Percentiles rank a stretch among this genome's conserved stretches.
Evolutionary conservation across 2,113 vertebrate species (phyloP).

Genomic region (Cryptomyrus ogoouensis): DNA sequence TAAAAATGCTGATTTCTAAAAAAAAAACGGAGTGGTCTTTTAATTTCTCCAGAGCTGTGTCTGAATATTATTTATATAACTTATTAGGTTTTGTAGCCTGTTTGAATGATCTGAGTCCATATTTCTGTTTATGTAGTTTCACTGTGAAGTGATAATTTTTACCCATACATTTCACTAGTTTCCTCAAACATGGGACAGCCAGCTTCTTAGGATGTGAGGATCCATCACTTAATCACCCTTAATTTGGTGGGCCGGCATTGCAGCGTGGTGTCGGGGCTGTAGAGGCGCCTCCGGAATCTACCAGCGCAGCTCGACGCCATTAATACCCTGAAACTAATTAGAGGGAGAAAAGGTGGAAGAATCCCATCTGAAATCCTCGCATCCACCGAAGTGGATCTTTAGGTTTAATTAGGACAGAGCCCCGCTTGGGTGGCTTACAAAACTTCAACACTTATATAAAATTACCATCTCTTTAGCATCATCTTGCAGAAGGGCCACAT

Average conservation of each 20-base stretch:
- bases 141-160: neutral
- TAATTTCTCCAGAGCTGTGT: neutral
- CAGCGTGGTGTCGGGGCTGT: neutral
- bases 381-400: neutral
- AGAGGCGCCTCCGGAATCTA: conserved; percentile 17
- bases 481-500: neutral
- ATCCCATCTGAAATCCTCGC: conserved; percentile 15
- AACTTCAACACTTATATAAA: conserved; percentile 8
- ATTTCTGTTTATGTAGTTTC: neutral
- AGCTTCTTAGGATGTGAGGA: neutral
- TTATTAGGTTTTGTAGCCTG: neutral
- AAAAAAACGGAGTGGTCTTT: neutral
- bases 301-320: conserved; percentile 9
- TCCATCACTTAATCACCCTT: neutral
- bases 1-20: neutral
- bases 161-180: neutral
- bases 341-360: conserved; percentile 5
- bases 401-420: conserved; percentile 18
- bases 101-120: neutral
- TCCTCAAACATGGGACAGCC: neutral
- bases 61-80: neutral
- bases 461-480: neutral
- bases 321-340: conserved; percentile 27
- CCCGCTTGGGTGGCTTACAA: neutral
- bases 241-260: conserved; percentile 22